Evolutionary conservation across 2,797 vertebrate genomes (phyloP).

Genomic region (Falco columbarius): DNA sequence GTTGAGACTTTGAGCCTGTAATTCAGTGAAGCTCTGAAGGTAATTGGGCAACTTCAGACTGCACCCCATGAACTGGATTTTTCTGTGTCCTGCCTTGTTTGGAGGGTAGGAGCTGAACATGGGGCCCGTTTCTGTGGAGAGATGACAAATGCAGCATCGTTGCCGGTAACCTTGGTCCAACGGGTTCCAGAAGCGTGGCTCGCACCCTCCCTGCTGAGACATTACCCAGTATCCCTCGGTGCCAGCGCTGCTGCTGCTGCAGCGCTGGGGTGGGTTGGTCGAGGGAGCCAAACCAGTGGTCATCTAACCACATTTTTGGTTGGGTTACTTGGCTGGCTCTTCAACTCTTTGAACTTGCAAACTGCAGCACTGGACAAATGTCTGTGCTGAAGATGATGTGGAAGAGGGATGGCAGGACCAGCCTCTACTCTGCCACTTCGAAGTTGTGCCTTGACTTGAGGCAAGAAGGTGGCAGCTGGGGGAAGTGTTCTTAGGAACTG

Average conservation of each 20-base stretch:
- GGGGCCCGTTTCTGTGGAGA: not conserved
- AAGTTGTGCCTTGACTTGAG: not conserved
- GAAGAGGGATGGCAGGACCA: not conserved
- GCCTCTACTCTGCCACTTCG: not conserved
- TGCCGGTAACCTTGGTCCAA: not conserved
- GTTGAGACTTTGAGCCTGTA: not conserved
- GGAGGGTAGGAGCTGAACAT: not conserved
- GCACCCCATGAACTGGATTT: not conserved
- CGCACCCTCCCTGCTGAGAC: not conserved
- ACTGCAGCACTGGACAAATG: not conserved
- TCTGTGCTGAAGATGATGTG: not conserved
- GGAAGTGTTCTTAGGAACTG: not conserved
- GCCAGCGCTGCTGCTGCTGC: accelerated
- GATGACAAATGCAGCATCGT: not conserved
- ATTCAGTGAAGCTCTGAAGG: not conserved
- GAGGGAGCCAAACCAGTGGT: not conserved
- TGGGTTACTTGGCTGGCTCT: not conserved
- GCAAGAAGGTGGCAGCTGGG: not conserved
- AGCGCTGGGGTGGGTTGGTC: not conserved
- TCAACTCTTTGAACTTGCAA: not conserved
- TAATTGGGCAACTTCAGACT: not conserved
- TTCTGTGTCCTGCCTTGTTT: not conserved
- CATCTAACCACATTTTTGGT: not conserved
- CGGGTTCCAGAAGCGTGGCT: not conserved
- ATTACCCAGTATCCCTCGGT: accelerated